A percentile compares a stretch with the other conserved stretches of the same genome.
Evolutionary conservation across 1,140 invertebrate species (phyloP).

Genomic region (Anastrepha ludens): DNA sequence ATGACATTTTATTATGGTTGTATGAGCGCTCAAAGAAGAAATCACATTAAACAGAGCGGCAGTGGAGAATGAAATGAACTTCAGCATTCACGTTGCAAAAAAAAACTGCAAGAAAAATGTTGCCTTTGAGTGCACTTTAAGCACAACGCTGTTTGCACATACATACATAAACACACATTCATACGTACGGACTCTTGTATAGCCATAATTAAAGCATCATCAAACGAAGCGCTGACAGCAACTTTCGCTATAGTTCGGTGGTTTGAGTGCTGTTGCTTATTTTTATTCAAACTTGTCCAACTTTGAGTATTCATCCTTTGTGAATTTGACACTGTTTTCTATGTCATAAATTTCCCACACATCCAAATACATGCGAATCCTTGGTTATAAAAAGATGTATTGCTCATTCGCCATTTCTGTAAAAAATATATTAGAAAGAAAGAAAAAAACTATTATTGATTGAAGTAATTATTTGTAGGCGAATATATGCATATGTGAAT

Average conservation of each 20-base stretch:
- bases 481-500: no score
- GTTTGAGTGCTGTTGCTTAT: not conserved
- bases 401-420: not conserved
- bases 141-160: not conserved
- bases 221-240: conserved; percentile 23
- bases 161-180: not conserved
- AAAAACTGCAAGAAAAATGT: not conserved
- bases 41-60: conserved; percentile 8
- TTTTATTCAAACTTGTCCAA: not conserved
- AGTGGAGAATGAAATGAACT: not conserved
- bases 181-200: not conserved
- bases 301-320: not conserved
- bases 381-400: not conserved
- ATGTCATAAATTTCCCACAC: not conserved
- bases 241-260: not conserved
- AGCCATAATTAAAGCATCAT: conserved; percentile 50
- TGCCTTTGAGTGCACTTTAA: conserved; percentile 17
- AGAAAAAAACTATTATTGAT: not conserved
- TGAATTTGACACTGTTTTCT: not conserved
- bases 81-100: not conserved
- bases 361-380: not conserved
- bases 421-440: not conserved
- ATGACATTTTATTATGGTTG: conserved; percentile 55
- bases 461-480: not conserved
- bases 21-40: conserved; percentile 43